Evolutionary conservation across 2,888 invertebrate genomes (phyloP).

Genomic region (Hypercompe scribonia): DNA sequence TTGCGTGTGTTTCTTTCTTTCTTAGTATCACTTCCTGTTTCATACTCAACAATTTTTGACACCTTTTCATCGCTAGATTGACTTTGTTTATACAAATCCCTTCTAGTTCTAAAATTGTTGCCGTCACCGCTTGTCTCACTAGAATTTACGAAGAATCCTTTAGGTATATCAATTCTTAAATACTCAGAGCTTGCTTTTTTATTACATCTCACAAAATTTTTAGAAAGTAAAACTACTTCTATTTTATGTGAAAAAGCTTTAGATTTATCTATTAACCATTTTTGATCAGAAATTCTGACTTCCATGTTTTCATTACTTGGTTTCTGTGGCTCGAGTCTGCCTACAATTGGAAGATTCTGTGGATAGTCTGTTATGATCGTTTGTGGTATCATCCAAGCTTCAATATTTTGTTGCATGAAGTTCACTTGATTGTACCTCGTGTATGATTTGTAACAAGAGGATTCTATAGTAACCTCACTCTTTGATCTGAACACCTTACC

Average conservation of each 20-base stretch:
- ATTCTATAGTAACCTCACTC: conserved; percentile 64
- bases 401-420: conserved; percentile 66
- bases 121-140: conserved; percentile 53
- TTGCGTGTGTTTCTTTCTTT: conserved; percentile 30
- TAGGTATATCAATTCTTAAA: conserved; percentile 73
- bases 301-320: conserved; percentile 54
- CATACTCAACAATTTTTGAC: conserved; percentile 76
- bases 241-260: conserved; percentile 70
- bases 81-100: conserved; percentile 19
- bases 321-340: conserved; percentile 33
- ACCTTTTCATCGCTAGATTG: conserved; percentile 74
- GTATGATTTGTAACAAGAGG: conserved; percentile 56
- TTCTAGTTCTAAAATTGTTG: conserved; percentile 22
- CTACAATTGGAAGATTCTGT: conserved; percentile 36
- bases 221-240: conserved; percentile 69
- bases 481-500: conserved; percentile 63
- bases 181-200: conserved; percentile 65
- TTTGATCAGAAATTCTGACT: conserved; percentile 62
- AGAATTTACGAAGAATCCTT: conserved; percentile 69
- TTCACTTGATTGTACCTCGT: conserved; percentile 58
- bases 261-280: conserved; percentile 71
- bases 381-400: conserved; percentile 78
- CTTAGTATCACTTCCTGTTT: conserved; percentile 60
- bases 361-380: conserved; percentile 55
- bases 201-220: conserved; percentile 51